Conservation (phyloP, 2,888 invertebrate genomes). For the Drosophila rubida region DNA sequence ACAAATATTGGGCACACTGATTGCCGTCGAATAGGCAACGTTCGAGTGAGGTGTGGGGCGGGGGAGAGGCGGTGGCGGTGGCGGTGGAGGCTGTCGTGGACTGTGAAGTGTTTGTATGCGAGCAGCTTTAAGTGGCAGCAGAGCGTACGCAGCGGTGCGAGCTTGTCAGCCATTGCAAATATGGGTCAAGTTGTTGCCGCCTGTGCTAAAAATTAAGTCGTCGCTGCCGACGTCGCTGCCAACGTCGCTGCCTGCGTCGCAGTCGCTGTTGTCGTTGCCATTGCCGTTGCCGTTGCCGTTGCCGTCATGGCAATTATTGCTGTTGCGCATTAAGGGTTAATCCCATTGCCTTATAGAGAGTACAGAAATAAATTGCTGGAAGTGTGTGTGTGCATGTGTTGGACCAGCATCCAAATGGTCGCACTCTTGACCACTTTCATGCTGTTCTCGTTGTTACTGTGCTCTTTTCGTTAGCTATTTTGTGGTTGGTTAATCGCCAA, state of each 20-base stretch:
- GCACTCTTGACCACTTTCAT: slow-evolving; percentile 40
- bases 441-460: slow-evolving; percentile 10
- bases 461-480: slow-evolving; percentile 33
- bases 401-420: slow-evolving; percentile 32
- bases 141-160: slow-evolving; percentile 4
- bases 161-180: slow-evolving; percentile 66
- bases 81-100: not conserved
- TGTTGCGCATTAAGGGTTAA: slow-evolving; percentile 77
- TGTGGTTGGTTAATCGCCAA: slow-evolving; percentile 54
- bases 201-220: slow-evolving; percentile 78
- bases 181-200: slow-evolving; percentile 80
- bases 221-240: slow-evolving; percentile 33
- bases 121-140: slow-evolving; percentile 71
- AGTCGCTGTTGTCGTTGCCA: slow-evolving; percentile 3
- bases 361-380: slow-evolving; percentile 49
- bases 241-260: slow-evolving; percentile 23
- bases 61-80: slow-evolving; percentile 1
- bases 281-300: slow-evolving; percentile 13
- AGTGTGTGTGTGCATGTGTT: slow-evolving; percentile 34
- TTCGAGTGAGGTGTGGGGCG: not conserved
- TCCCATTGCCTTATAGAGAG: slow-evolving; percentile 62
- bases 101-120: slow-evolving; percentile 60
- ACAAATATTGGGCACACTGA: slow-evolving; percentile 42
- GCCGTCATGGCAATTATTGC: slow-evolving; percentile 78
- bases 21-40: slow-evolving; percentile 14